phyloP scores from a whole-genome alignment of 2,113 vertebrate species.

The Ramphastos sulfuratus region DNA sequence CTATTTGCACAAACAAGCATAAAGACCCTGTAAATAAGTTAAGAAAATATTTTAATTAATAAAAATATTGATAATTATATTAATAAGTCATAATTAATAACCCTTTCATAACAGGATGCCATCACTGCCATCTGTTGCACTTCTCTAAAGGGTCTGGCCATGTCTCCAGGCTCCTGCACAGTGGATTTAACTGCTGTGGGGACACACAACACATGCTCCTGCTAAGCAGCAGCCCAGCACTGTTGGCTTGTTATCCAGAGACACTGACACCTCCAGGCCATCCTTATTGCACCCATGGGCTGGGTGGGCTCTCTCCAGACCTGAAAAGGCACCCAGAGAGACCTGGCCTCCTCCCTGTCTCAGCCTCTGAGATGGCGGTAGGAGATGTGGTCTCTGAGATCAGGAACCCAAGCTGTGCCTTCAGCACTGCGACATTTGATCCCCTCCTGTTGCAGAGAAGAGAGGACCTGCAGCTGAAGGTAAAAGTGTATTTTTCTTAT shows the following conservation, averaged over 20 bases:
- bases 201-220: fast-evolving
- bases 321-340: fast-evolving
- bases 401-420: background rate
- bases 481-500: fast-evolving
- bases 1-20: too few species aligned
- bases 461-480: background rate
- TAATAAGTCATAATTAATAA: too few species aligned
- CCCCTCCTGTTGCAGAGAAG: fast-evolving
- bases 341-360: background rate
- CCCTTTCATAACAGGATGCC: background rate
- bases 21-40: too few species aligned
- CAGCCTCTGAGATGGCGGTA: fast-evolving
- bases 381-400: fast-evolving
- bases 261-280: fast-evolving
- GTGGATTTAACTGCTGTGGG: fast-evolving
- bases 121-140: fast-evolving
- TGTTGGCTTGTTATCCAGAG: fast-evolving
- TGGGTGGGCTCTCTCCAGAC: fast-evolving
- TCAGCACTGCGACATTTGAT: background rate
- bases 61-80: too few species aligned
- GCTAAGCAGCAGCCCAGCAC: fast-evolving
- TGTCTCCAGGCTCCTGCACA: fast-evolving
- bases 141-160: fast-evolving
- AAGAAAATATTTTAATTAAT: too few species aligned
- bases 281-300: fast-evolving